A percentile compares a stretch with the other conserved stretches of the same genome.
phyloP scores from a whole-genome alignment of 2,797 vertebrate species.

The Alcedo quadribrachys region DNA sequence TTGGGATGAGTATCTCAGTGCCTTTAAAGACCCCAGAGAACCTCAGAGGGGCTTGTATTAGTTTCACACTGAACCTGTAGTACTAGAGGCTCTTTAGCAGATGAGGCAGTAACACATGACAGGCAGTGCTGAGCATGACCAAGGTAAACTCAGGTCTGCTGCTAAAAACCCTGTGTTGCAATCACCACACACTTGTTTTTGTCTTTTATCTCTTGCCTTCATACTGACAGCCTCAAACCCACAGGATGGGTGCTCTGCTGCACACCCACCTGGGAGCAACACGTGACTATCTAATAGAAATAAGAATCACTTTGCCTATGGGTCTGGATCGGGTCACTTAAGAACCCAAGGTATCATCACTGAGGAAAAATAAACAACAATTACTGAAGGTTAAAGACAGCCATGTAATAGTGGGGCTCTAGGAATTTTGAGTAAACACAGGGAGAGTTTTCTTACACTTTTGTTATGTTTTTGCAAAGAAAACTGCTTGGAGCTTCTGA shows the following conservation, averaged over 20 bases:
- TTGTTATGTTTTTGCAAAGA: not conserved
- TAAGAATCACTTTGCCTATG: not conserved
- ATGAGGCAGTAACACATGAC: not conserved
- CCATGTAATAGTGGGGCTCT: not conserved
- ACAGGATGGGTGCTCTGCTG: not conserved
- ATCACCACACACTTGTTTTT: not conserved
- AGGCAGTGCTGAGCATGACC: not conserved
- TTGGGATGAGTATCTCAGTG: not conserved
- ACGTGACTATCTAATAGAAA: rapidly evolving
- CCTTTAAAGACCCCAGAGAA: not conserved
- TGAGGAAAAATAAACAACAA: not conserved
- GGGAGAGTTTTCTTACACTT: not conserved
- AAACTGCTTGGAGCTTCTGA: not conserved
- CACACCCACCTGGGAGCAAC: not conserved
- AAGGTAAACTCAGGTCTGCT: not conserved
- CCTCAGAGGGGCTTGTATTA: not conserved
- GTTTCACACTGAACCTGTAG: not conserved
- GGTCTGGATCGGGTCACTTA: not conserved
- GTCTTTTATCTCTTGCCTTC: not conserved
- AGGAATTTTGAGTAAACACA: not conserved
- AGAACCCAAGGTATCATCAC: not conserved
- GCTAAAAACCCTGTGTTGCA: not conserved
- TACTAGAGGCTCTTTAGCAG: not conserved
- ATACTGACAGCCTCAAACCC: not conserved
- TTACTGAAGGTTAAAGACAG: not conserved